Base-by-base conservation (phyloP, 2,113 vertebrate species). In the Lamprologus sp. region DNA sequence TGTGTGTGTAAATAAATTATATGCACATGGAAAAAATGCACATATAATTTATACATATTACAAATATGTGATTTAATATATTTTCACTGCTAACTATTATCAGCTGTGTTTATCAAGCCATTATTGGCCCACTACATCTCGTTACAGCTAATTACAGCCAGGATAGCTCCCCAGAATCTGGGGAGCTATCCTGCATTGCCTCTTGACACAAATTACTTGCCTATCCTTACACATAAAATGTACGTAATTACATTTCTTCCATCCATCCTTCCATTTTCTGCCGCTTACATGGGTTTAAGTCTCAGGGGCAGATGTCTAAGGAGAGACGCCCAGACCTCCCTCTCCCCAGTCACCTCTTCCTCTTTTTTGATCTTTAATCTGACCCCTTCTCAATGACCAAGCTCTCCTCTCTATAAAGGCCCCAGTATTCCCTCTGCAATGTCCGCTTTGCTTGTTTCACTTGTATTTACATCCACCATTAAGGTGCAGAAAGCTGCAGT, bases 151-250 rank as follows among this genome's bases (percentile, higher is more conserved):
- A 68, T 68, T 68, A 68, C 65, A 70, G 37, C 19, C 40, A 73
- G 40, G 5, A 45, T 7, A 45, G 21, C 2, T 5, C 40, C 37
- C 8, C 68, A 45, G 21, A 1, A 0, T 10, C 15, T 45, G 40
- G 37, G 21, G 40, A 5, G 6, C 6, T 26, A 17, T 19, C 9
- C 68, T 73, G 21, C 21, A 73, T 4, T 73, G 68, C 14, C 40
- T 75, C 21, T 75, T 28, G 21, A 17, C 68, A 47, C 68, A 75
- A 23, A 40, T 4, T 42, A 26, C 37, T 45, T 17, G 37, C 40
- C 21, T 73, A 11, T 47, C 40, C n/a, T 73, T 73, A 73, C 68
- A 73, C 68, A 45, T 10, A 45, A 23, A 45, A 9, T 45, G 2
- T 73, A 73, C 4, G 40, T 2, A 73, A 45, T 45, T 73, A 73